Evolutionary conservation across 2,888 invertebrate genomes (phyloP), one percentile per base, ranked within the genome.

Genomic region (Cerceris rybyensis): DNA sequence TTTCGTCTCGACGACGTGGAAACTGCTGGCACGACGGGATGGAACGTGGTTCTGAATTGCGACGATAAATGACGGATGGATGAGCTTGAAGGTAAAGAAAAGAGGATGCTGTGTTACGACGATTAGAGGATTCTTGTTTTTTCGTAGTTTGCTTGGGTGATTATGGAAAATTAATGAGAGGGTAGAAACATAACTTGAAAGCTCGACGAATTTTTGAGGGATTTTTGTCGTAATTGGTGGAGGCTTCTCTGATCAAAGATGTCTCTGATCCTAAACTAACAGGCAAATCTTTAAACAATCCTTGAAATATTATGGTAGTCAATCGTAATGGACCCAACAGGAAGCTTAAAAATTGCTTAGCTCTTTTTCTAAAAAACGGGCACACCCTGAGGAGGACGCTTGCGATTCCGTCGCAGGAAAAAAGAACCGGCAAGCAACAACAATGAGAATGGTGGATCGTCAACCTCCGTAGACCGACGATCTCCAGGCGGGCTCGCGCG

Each of bases 371-470:
- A n/a, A n/a, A 11, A 50, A 50, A 50, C 17, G 17, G 17, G 55
- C 55, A 57, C 17, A 17, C 28, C 7, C 1, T n/a, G 50, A 11
- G 50, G 0, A 50, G 9, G 46, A 11, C 8, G 8, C 9, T 46
- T 50, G n/a, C 50, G 5, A 28, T 4, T 28, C 28, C 28, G 28
- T 28, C 28, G 28, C 28, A 4, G 2, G 28, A 28, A 28, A 28
- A 28, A 50, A 50, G 6, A 41, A 77, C 58, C 59, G 69, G 65
- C 74, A 74, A 69, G 61, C 58, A 16, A 41, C 7, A 17, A 13
- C 52, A 43, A 17, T 8, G 54, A 58, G 16, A 17, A 65, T 70
- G 61, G 57, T 50, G 75, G 74, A 76, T 78, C 70, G 66, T 70
- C 59, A 66, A 52, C 60, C 55, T 60, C 60, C 28, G 54, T 39